Base-by-base conservation (phyloP, 1,140 invertebrate species). In the Drosophila asahinai region DNA sequence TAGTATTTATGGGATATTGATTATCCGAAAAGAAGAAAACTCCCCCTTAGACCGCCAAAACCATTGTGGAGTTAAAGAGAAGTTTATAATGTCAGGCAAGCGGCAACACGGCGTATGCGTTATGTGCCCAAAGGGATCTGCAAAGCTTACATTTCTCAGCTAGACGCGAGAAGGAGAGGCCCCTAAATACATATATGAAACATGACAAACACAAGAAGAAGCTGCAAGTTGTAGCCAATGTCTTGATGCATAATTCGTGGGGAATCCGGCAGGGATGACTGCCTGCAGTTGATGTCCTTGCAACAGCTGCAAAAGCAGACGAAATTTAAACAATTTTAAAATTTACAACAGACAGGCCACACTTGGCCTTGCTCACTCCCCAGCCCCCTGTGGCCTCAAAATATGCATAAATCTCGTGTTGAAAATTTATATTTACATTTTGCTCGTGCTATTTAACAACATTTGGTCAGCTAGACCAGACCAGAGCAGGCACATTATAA, bases 401-500 rank as follows among this genome's bases (percentile, higher is more conserved):
- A 89, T 89, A 81, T 89, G 86, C 84, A 89, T 89, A 89, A 89
- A 89, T 89, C 86, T 84, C 84, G 70, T 81, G 77, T 55, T 76
- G 70, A 66, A 87, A 82, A 86, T 86, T 60, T 86, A 87, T 89
- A 89, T 89, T 89, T 89, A 84, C 84, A 90, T 89, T 89, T 90
- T 84, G 73, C 75, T 83, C 48, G 61, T 89, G 84, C 84, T 90
- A 90, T 89, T 89, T 89, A 89, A 89, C 84, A 89, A 89, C 84
- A 89, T 84, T 89, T 89, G 84, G 81, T 84, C 84, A 80, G 65
- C 52, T 33, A 47, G 45, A 68, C 47, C 40, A 42, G 38, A 12
- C 51, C 52, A 33, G 49, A 38, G 55, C 25, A 71, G 82, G 65
- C 51, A 64, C 64, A 75, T 81, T 75, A 81, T 86, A 73, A 54